Conservation (phyloP, 2,888 invertebrate genomes). For the Protodeltote pygarga region DNA sequence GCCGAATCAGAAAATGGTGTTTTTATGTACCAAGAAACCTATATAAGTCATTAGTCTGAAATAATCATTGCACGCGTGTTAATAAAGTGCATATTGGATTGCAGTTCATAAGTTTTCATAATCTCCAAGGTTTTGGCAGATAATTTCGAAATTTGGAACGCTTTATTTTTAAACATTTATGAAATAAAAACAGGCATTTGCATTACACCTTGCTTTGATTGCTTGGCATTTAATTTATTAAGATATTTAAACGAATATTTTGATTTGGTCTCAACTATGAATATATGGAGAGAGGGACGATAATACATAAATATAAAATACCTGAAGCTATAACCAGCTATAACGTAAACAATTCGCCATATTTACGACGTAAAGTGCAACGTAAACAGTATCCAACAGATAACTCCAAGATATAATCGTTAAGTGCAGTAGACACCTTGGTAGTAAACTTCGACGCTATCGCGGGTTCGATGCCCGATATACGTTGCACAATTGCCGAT, state of each 20-base stretch:
- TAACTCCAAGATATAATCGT: conserved; percentile 30
- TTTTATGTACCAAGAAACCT: conserved; percentile 48
- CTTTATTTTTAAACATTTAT: conserved; percentile 37
- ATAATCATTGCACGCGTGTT: conserved; percentile 3
- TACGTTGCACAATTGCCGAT: conserved; percentile 44
- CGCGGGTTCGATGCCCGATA: conserved; percentile 78
- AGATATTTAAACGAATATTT: too few species aligned
- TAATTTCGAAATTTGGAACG: conserved; percentile 45
- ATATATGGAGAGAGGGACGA: too few species aligned
- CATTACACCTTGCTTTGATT: background rate
- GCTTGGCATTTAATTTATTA: too few species aligned
- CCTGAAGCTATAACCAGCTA: background rate
- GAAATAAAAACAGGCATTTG: conserved; percentile 22
- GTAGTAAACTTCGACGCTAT: conserved; percentile 79
- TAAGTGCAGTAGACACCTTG: conserved; percentile 72
- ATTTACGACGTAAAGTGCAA: conserved; percentile 40
- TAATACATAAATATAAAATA: background rate
- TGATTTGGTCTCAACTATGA: too few species aligned
- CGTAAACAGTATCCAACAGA: conserved; percentile 40
- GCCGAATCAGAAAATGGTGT: conserved; percentile 64
- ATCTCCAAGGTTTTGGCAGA: conserved; percentile 33
- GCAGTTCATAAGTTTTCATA: conserved; percentile 4
- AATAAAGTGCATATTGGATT: conserved; percentile 27
- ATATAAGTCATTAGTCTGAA: conserved; percentile 27
- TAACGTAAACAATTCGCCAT: conserved; percentile 24